phyloP scores from a whole-genome alignment of 2,113 vertebrate species.

The Ceuthmochares aereus region DNA sequence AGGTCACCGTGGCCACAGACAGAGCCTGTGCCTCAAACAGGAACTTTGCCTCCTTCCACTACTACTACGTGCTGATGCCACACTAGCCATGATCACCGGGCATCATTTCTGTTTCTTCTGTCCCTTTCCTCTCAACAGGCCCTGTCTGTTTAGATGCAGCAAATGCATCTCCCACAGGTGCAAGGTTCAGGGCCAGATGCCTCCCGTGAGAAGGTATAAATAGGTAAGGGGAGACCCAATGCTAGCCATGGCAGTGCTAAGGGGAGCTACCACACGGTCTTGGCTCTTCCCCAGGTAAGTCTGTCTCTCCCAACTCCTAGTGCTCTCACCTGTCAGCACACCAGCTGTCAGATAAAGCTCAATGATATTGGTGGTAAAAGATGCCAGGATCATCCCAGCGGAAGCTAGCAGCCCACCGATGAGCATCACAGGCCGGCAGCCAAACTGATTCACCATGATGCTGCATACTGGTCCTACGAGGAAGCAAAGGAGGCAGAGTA shows the following conservation, averaged over 20 bases:
- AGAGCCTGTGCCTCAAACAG: background rate
- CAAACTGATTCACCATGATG: constrained; percentile 82
- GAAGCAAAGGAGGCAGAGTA: background rate
- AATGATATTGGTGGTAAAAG: constrained; percentile 78
- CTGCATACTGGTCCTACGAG: constrained; percentile 78
- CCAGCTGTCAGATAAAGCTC: constrained; percentile 81
- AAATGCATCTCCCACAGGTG: background rate
- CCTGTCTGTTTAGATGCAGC: background rate
- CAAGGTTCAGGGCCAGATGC: background rate
- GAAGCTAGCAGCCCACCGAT: constrained; percentile 77
- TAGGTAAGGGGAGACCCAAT: background rate
- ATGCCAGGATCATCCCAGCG: constrained; percentile 79
- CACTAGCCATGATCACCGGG: background rate
- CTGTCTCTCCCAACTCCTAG: background rate
- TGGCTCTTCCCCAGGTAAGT: background rate
- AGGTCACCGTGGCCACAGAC: background rate
- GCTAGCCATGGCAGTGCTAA: background rate
- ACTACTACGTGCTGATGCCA: background rate
- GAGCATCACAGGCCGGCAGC: constrained; percentile 82
- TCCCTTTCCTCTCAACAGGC: background rate
- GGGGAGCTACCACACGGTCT: background rate
- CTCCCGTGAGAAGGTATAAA: background rate
- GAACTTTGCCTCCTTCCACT: background rate
- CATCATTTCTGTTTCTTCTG: background rate
- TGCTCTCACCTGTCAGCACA: constrained; percentile 77